A percentile compares a stretch with the other conserved stretches of the same genome.
phyloP scores from a whole-genome alignment of 2,113 vertebrate species.

The Rhodinocichla rosea region DNA sequence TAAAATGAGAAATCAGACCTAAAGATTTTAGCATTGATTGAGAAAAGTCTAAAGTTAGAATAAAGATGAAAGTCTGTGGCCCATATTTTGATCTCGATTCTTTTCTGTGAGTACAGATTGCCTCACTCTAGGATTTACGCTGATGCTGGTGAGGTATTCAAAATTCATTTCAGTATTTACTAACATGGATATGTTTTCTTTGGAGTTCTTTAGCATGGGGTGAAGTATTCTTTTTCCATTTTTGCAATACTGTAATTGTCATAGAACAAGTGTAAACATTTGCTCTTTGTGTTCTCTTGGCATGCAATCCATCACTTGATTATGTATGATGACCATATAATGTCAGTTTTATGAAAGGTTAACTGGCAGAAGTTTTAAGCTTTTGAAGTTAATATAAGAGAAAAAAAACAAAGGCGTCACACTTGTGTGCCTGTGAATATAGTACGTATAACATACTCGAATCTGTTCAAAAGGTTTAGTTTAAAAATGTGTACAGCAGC shows the following conservation, averaged over 20 bases:
- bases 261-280: conserved; percentile 55
- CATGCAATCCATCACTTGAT: conserved; percentile 71
- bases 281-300: conserved; percentile 54
- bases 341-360: conserved; percentile 73
- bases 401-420: conserved; percentile 39
- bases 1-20: conserved; percentile 72
- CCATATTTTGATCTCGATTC: neutral
- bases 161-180: neutral
- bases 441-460: neutral
- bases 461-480: conserved; percentile 64
- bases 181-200: conserved; percentile 2
- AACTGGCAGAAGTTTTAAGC: conserved; percentile 65
- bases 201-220: neutral
- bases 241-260: conserved; percentile 45
- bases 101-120: neutral
- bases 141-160: neutral
- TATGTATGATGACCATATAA: conserved; percentile 69
- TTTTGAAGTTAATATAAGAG: conserved; percentile 66
- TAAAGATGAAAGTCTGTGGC: conserved; percentile 29
- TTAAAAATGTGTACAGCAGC: conserved; percentile 67
- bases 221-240: neutral
- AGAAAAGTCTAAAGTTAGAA: conserved; percentile 58
- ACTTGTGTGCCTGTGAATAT: conserved; percentile 41
- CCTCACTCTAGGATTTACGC: neutral
- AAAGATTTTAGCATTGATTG: conserved; percentile 78